Conservation (phyloP, 2,113 vertebrate genomes). For the Chaetodon trifascialis region DNA sequence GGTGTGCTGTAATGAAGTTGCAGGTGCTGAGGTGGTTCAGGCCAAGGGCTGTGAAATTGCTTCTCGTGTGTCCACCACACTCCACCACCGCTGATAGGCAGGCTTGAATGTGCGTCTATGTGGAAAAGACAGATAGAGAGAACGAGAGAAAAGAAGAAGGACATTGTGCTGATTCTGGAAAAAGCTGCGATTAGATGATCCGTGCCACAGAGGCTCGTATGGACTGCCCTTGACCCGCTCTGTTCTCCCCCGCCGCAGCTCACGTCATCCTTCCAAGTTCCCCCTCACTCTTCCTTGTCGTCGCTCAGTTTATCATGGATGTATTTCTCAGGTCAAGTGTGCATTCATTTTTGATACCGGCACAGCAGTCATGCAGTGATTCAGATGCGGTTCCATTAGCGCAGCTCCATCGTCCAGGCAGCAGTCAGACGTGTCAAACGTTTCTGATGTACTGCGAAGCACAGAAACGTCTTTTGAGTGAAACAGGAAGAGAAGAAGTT, state of each 20-base stretch:
- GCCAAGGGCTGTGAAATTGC: constrained; percentile 77
- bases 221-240: constrained; percentile 7
- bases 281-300: constrained; percentile 16
- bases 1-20: constrained; percentile 58
- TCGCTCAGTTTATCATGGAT: constrained; percentile 41
- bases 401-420: constrained; percentile 19
- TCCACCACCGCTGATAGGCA: constrained; percentile 7
- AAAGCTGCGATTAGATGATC: constrained; percentile 18
- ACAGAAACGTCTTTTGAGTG: not conserved
- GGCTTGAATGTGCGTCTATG: constrained; percentile 21
- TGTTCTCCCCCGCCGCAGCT: constrained; percentile 16
- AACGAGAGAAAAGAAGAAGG: constrained; percentile 5
- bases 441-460: not conserved
- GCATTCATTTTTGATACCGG: constrained; percentile 48
- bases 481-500: constrained; percentile 1
- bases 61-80: constrained; percentile 57
- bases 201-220: constrained; percentile 9
- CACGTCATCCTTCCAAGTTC: constrained; percentile 19
- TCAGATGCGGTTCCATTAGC: constrained; percentile 44
- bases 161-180: constrained; percentile 22
- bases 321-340: constrained; percentile 45
- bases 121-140: not conserved
- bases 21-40: constrained; percentile 61
- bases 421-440: constrained; percentile 14
- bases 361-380: constrained; percentile 30